phyloP scores from a whole-genome alignment of 2,888 invertebrate species.

The Ephialtes manifestator region DNA sequence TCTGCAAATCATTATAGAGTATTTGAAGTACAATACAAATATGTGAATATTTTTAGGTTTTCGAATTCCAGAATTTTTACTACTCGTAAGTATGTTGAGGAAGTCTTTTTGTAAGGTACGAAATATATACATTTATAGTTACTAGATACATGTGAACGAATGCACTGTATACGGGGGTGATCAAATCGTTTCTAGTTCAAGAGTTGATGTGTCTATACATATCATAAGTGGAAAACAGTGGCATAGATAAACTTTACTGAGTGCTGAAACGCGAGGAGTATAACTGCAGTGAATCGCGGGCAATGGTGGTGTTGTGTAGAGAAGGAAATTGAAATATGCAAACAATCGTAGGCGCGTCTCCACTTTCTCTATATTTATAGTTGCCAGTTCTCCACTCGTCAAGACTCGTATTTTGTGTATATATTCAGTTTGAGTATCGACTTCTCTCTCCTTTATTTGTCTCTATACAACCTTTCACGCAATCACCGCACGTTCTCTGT shows the following conservation, averaged over 20 bases:
- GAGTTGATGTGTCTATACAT: neutral
- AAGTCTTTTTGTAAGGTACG: too few relatives aligned
- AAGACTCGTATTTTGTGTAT: conserved; percentile 46
- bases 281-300: conserved; percentile 45
- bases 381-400: conserved; percentile 19
- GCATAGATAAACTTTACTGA: neutral
- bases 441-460: conserved; percentile 49
- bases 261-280: neutral
- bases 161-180: too few relatives aligned
- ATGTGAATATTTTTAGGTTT: too few relatives aligned
- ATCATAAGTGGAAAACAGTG: neutral
- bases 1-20: neutral
- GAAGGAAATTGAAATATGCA: conserved; percentile 83
- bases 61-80: neutral
- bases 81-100: too few relatives aligned
- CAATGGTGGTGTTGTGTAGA: conserved; percentile 75
- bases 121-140: too few relatives aligned
- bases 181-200: neutral
- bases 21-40: too few relatives aligned
- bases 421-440: conserved; percentile 55
- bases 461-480: conserved; percentile 35
- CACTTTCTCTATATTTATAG: conserved; percentile 63
- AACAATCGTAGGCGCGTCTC: conserved; percentile 79
- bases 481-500: conserved; percentile 40
- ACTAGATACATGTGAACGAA: too few relatives aligned